Evolutionary conservation across 2,888 invertebrate genomes (phyloP).

Genomic region (Yponomeuta plumbellus): DNA sequence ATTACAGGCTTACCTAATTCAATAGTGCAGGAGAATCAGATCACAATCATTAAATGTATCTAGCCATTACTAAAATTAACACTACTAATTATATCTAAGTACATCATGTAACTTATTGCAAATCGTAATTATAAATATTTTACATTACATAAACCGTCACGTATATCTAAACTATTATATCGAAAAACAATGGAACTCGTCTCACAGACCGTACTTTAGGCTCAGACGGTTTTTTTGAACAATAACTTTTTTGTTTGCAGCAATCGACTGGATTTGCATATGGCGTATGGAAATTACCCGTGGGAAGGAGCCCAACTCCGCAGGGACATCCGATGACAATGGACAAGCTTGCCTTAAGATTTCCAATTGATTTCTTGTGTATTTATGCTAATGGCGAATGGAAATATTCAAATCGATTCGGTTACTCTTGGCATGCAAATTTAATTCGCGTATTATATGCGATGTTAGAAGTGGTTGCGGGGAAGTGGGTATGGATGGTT

Average conservation of each 20-base stretch:
- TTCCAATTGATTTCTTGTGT: constrained; percentile 44
- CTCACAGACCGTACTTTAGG: too few species aligned
- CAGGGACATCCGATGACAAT: background rate
- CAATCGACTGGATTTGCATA: background rate
- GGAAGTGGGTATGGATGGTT: background rate
- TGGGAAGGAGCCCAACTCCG: background rate
- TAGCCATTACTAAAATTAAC: too few species aligned
- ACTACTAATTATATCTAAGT: too few species aligned
- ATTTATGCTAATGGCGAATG: constrained; percentile 23
- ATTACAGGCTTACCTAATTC: too few species aligned
- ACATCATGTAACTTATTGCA: too few species aligned
- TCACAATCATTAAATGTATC: too few species aligned
- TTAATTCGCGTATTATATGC: constrained; percentile 23
- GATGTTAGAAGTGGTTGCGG: background rate
- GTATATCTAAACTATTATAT: too few species aligned
- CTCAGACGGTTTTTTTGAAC: too few species aligned
- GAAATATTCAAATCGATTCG: constrained; percentile 38
- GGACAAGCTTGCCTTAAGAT: constrained; percentile 3
- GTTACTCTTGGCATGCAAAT: constrained; percentile 32
- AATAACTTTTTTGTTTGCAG: background rate
- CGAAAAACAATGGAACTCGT: too few species aligned
- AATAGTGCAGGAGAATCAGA: too few species aligned
- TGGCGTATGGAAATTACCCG: background rate
- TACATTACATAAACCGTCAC: too few species aligned
- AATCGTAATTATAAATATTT: too few species aligned